phyloP scores from a whole-genome alignment of 2,888 invertebrate genomes.

The Taphrorychus bicolor region DNA sequence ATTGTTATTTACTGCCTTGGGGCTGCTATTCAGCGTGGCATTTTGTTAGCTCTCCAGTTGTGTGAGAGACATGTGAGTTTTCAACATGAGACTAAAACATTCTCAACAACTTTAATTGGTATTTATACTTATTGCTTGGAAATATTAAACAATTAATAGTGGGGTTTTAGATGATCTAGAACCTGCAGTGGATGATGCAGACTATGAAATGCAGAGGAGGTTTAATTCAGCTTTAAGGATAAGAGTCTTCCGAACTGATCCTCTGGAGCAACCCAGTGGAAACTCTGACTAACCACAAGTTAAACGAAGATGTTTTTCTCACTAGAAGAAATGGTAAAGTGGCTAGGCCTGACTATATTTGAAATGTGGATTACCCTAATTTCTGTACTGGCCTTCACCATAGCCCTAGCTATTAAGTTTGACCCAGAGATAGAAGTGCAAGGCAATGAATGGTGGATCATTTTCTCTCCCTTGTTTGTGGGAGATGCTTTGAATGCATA shows the following conservation, averaged over 20 bases:
- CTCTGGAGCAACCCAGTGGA: constrained; percentile 54
- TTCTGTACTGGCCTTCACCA: constrained; percentile 82
- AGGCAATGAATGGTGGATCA: constrained; percentile 80
- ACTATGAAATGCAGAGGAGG: constrained; percentile 74
- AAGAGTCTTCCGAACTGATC: constrained; percentile 69
- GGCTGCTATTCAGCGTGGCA: constrained; percentile 83
- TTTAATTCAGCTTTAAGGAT: constrained; percentile 88
- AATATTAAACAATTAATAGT: too few relatives aligned
- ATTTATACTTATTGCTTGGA: background rate
- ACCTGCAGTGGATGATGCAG: constrained; percentile 79
- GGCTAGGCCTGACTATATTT: constrained; percentile 94
- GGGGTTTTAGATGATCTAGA: constrained; percentile 79
- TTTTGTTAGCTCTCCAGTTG: constrained; percentile 83
- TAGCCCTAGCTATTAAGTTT: constrained; percentile 82
- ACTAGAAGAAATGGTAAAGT: constrained; percentile 86
- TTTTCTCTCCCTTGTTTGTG: constrained; percentile 90
- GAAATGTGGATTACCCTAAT: constrained; percentile 93
- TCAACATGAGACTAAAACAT: constrained; percentile 80
- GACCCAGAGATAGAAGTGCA: constrained; percentile 65
- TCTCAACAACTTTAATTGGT: constrained; percentile 83
- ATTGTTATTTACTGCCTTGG: constrained; percentile 90
- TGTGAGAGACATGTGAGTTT: constrained; percentile 73
- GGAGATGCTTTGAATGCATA: constrained; percentile 93
- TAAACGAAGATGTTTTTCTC: constrained; percentile 78
- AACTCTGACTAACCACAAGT: background rate